Base-by-base conservation (phyloP, 2,888 invertebrate genomes). In the Campaea margaritaria region DNA sequence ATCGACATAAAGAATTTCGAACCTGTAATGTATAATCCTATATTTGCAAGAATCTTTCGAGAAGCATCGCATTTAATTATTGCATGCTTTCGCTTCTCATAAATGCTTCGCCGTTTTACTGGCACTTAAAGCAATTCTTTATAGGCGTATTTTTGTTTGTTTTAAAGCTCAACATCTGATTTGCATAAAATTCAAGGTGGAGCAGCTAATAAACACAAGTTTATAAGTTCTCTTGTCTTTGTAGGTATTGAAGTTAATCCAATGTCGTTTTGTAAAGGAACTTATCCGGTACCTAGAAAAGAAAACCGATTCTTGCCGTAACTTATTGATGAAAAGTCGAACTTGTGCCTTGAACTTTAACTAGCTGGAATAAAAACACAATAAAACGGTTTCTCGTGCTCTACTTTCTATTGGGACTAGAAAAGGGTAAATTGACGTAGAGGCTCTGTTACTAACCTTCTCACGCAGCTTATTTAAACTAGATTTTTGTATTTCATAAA, bases 151-250 rank as follows among this genome's bases (percentile, higher is more conserved):
- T 31, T 31, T 31, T 31, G 31, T 31, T 31, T 31, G 31, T 31
- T 72, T 67, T 63, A 67, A 70, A 72, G 51, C 55, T 65, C 51
- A 31, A 55, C 61, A 63, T 69, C 67, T 62, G 65, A 71, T 71
- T 66, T 65, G 54, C 61, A 66, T 66, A 67, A 62, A 64, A 50
- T 64, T 68, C 65, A 76, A 75, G 72, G 74, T 68, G 60, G 31
- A 31, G 31, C 53, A 49, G 56, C 50, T 61, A 65, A 74, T 78
- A 76, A 79, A 78, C 53, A 38, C 76, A 78, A 73, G 61, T 57
- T 49, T 57, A 42, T 62, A 58, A 54, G 62, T 58, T 44, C 15
- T 45, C n/a, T 8, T 31, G 10, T 31, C 9, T 58, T 52, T 36
- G 13, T 44, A n/a, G 16, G 38, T 27, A 49, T n/a, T 28, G 49